Evolutionary conservation across 2,113 vertebrate genomes (phyloP).

Genomic region (Percina caprodes): DNA sequence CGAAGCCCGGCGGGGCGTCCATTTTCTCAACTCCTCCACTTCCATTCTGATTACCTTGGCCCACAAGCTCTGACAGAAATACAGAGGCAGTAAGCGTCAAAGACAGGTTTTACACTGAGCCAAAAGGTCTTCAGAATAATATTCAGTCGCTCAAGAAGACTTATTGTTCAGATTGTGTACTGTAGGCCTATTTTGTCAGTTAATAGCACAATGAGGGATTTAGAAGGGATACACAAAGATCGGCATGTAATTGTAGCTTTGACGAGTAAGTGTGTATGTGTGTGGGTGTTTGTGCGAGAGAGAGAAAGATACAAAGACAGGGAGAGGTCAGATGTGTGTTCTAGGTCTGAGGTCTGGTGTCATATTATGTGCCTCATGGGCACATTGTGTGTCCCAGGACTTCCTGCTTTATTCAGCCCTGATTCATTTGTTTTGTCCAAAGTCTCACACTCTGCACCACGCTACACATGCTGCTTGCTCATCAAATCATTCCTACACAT

Average conservation of each 20-base stretch:
- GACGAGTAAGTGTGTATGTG: slow-evolving; percentile 34
- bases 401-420: slow-evolving; percentile 61
- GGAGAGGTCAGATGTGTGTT: slow-evolving; percentile 59
- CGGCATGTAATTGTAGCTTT: slow-evolving; percentile 53
- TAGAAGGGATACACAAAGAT: slow-evolving; percentile 30
- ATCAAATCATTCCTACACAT: slow-evolving; percentile 37
- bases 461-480: slow-evolving; percentile 35
- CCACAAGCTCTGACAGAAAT: slow-evolving; percentile 51
- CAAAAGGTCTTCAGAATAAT: slow-evolving; percentile 49
- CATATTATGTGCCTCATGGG: slow-evolving; percentile 53
- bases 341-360: slow-evolving; percentile 55
- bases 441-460: slow-evolving; percentile 20
- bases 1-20: slow-evolving; percentile 45
- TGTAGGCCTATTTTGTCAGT: slow-evolving; percentile 23
- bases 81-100: slow-evolving; percentile 42
- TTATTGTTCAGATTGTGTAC: slow-evolving; percentile 27
- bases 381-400: slow-evolving; percentile 29
- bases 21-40: slow-evolving; percentile 60
- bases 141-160: slow-evolving; percentile 39
- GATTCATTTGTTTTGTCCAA: slow-evolving; percentile 68
- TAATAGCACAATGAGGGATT: slow-evolving; percentile 38
- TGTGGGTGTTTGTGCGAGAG: slow-evolving; percentile 23
- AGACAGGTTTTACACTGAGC: slow-evolving; percentile 41
- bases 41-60: slow-evolving; percentile 57
- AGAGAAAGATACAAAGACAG: slow-evolving; percentile 40